phyloP scores from a whole-genome alignment of 2,888 invertebrate species.

The Standfussiana lucernea region DNA sequence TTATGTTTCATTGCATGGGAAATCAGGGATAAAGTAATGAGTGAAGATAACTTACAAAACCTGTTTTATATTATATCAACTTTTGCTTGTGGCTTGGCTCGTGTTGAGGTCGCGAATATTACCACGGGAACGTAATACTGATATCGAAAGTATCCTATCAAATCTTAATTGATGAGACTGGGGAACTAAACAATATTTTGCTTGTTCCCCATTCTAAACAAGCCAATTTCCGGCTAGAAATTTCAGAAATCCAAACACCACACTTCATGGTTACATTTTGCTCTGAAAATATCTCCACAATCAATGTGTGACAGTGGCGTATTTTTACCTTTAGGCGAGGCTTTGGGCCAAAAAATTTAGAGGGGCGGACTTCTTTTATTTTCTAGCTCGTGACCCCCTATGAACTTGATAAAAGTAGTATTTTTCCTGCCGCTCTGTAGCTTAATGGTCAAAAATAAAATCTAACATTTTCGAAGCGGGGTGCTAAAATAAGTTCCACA shows the following conservation, averaged over 20 bases:
- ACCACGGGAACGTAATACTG: neutral
- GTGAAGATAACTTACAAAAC: neutral
- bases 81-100: neutral
- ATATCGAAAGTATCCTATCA: neutral
- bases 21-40: neutral
- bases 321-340: neutral
- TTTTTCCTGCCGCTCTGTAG: neutral
- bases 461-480: neutral
- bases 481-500: neutral
- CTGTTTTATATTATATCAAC: neutral
- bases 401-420: neutral
- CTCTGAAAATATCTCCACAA: no score
- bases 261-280: neutral
- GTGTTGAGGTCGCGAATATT: neutral
- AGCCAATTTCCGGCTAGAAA: neutral
- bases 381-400: neutral
- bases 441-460: neutral
- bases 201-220: neutral
- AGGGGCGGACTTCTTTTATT: no score
- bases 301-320: no score
- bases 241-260: neutral
- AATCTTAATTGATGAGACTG: no score
- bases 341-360: no score
- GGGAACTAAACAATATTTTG: no score
- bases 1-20: conserved; percentile 3